Evolutionary conservation across 2,797 vertebrate genomes (phyloP).

Genomic region (Spheniscus humboldti): DNA sequence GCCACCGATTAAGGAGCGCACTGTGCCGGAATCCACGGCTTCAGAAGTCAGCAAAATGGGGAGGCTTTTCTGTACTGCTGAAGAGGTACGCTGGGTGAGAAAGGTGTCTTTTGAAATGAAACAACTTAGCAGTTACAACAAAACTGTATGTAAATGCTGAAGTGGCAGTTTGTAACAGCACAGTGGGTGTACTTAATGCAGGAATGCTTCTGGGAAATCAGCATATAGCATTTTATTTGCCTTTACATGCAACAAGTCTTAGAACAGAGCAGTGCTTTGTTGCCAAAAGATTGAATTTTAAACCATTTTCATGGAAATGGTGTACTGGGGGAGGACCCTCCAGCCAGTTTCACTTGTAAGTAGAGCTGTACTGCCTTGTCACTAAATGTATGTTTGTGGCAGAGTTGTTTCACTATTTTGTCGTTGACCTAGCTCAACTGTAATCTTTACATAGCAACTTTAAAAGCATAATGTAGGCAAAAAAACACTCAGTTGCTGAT

Average conservation of each 20-base stretch:
- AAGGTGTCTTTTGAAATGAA: background rate
- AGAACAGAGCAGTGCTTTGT: background rate
- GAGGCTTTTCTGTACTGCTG: conserved; percentile 61
- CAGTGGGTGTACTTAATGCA: background rate
- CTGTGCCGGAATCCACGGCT: background rate
- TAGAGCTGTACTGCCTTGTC: background rate
- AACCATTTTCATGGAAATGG: background rate
- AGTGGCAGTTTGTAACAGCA: background rate
- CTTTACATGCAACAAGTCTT: background rate
- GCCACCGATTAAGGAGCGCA: conserved; percentile 18
- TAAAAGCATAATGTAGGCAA: background rate
- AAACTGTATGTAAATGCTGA: background rate
- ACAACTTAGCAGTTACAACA: background rate
- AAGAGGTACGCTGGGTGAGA: conserved; percentile 60
- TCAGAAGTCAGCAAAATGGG: conserved; percentile 39
- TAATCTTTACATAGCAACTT: background rate
- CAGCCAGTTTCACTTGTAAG: background rate
- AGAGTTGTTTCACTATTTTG: background rate
- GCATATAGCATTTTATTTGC: background rate
- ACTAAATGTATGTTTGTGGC: background rate
- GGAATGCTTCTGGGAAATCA: background rate
- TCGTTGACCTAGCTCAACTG: background rate
- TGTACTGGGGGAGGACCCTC: background rate
- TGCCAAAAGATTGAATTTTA: background rate
- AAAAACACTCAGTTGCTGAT: background rate